Evolutionary conservation across 2,797 vertebrate genomes (phyloP), one percentile per base, ranked within the genome.

Genomic region (Kryptolebias ocellatus): DNA sequence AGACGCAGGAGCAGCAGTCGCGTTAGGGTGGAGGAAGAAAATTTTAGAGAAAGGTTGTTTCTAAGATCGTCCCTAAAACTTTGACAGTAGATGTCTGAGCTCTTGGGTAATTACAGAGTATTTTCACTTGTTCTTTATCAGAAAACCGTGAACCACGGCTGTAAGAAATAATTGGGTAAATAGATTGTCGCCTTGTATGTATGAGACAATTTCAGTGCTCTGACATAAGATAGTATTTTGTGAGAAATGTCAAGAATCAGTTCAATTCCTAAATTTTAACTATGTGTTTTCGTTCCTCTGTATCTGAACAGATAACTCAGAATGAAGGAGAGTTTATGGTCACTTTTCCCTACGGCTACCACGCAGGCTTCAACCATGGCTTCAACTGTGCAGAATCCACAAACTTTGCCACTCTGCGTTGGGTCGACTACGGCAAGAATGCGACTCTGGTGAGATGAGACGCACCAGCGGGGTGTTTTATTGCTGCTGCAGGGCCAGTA

Each of bases 321-420:
- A 96, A 98, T 27, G 96, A 96, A 0, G 98, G 98, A 0, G 97
- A 99, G 84, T 99, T 99, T n/a, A 99, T 99, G 96, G 81, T 99
- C 72, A 98, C 98, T 0, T 99, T 99, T 67, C 97, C 97, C 1
- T 99, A 99, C 0, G 98, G 98, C 39, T 99, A 99, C 89, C 98
- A 99, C 0, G 98, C 98, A 0, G 97, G 98, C 46, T 99, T 99
- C 91, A 99, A 99, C 50, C 98, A 99, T 0, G 97, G 98, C 46
- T 99, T 99, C 94, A 99, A 99, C 92, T 99, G 98, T 0, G 97
- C 98, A 0, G 98, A 99, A 74, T 99, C 98, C 15, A 99, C 98
- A 63, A 99, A 99, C 89, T 99, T 99, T 0, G 98, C 98, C 74
- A 99, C 97, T 0, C 87, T 99, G 67, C 95, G 97, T 50, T 99